Evolutionary conservation across 2,888 invertebrate genomes (phyloP).

Genomic region (Melikaiella ostensackeni): DNA sequence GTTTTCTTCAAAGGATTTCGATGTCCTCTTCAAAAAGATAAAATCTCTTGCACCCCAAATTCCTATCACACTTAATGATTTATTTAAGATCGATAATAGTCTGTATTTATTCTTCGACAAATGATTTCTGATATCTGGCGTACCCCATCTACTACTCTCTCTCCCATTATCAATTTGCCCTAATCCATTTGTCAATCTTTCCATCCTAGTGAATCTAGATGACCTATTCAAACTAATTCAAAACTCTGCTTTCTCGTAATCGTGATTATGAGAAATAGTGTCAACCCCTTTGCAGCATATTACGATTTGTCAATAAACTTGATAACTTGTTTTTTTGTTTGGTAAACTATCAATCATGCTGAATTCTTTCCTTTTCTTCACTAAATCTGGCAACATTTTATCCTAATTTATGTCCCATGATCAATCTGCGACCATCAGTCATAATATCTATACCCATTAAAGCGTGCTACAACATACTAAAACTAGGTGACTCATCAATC

Average conservation of each 20-base stretch:
- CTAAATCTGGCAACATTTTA: no score
- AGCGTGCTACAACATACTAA: no score
- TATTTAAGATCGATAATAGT: background rate
- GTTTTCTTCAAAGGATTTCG: background rate
- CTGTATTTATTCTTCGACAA: background rate
- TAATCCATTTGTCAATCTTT: background rate
- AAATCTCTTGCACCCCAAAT: background rate
- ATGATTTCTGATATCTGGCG: background rate
- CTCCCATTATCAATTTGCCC: background rate
- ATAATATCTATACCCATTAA: no score
- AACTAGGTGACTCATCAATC: no score
- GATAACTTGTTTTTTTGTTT: no score
- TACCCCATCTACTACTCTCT: background rate
- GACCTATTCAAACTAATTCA: background rate
- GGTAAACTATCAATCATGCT: no score
- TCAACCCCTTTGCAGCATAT: background rate
- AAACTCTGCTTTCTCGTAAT: background rate
- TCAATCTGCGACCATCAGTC: no score
- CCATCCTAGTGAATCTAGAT: background rate
- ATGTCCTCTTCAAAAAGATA: background rate
- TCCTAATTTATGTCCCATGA: no score
- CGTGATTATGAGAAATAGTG: background rate
- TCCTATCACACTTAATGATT: background rate
- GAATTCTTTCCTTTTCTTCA: no score
- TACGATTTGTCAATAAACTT: no score